These are phyloP conservation scores for Chalcosyrphus nemorum DNA, from an alignment of 2,888 invertebrate species.

Conservation along the genomic window DNA sequence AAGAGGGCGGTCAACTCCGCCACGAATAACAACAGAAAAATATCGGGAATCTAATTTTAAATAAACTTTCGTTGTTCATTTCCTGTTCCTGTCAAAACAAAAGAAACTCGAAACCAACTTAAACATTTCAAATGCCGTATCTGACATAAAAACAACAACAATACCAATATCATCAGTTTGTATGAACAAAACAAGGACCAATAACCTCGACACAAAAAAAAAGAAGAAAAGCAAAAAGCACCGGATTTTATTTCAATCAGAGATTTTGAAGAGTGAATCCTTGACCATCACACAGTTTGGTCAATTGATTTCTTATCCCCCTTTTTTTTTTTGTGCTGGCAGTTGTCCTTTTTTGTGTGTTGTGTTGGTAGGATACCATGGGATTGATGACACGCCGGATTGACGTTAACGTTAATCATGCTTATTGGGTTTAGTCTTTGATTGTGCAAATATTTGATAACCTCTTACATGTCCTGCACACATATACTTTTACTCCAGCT, in stretches of 20 bases:
- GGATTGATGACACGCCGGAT: slow-evolving; percentile 29
- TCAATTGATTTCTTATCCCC: slow-evolving; percentile 56
- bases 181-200: slow-evolving; percentile 11
- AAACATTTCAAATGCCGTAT: slow-evolving; percentile 56
- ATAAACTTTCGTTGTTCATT: slow-evolving; percentile 73
- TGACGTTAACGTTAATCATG: slow-evolving; percentile 55
- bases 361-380: not conserved
- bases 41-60: slow-evolving; percentile 71
- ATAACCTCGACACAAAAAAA: not conserved
- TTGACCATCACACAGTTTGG: slow-evolving; percentile 44
- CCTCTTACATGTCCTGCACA: slow-evolving; percentile 35
- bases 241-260: slow-evolving; percentile 68
- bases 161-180: not conserved
- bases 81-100: slow-evolving; percentile 73
- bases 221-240: too few relatives aligned
- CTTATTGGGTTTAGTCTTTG: slow-evolving; percentile 55
- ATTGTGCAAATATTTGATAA: slow-evolving; percentile 67
- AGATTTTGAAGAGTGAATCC: slow-evolving; percentile 59
- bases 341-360: slow-evolving; percentile 3
- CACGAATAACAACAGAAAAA: slow-evolving; percentile 41
- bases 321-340: not conserved
- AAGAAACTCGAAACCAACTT: slow-evolving; percentile 69
- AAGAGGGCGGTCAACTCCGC: not conserved
- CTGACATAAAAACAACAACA: slow-evolving; percentile 28
- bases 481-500: not conserved